Base-by-base conservation (phyloP, 23 tunicate genomes). In the Clavelina lepadiformis region DNA sequence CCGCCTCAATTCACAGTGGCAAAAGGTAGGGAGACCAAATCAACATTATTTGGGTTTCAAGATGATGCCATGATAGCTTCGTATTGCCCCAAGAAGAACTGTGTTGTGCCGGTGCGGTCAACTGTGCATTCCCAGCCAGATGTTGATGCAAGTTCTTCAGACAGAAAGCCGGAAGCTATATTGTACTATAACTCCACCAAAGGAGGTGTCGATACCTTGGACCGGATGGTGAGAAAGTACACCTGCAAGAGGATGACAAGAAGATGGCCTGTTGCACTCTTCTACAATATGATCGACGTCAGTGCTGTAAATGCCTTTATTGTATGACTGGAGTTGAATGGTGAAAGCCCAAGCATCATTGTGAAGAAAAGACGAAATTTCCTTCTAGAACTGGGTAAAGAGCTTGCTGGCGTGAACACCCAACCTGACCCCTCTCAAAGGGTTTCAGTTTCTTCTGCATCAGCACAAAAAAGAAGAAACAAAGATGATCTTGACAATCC, bases 201-300 rank as follows among this genome's bases (percentile, higher is more conserved):
- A 44, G 49, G 49, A 44, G 49, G 59, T 27, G 59, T 53, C 23
- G 59, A 53, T 27, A 8, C 21, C 59, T 53, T 53, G 59, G 20
- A 53, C 59, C 20, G 59, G 59, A 53, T 53, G 59, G 59, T 53
- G 59, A n/a, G n/a, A n/a, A 53, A 53, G 21, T n/a, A n/a, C 26
- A n/a, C 59, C 21, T n/a, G n/a, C n/a, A n/a, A n/a, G n/a, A n/a
- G n/a, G n/a, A n/a, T n/a, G n/a, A n/a, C n/a, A n/a, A n/a, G n/a
- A n/a, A n/a, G n/a, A n/a, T n/a, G n/a, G n/a, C n/a, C n/a, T 53
- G 59, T 53, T 53, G 59, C 21, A 53, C 59, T 53, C 59, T 53
- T 53, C 59, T 53, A 11, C 15, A 53, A 53, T 53, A 53, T 53
- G 59, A 53, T 53, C 22, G 59, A 53, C 5, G 59, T 53, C 59